Evolutionary conservation across 2,797 vertebrate species (phyloP), one percentile per base, ranked within the genome.

Genomic region (Cuniculus paca): DNA sequence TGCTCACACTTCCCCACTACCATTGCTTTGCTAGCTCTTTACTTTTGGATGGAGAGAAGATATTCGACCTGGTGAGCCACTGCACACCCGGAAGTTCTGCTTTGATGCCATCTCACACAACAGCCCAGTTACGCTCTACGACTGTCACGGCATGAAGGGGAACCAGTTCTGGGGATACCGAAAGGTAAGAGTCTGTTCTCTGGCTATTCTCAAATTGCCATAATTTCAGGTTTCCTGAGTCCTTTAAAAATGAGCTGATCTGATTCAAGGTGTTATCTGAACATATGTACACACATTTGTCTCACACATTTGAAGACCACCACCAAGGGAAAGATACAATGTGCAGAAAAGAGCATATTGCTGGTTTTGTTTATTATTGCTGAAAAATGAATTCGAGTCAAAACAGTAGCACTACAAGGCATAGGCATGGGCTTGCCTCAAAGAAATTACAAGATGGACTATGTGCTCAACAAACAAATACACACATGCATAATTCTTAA

Each of bases 41-140:
- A 99, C 99, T n/a, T 99, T 99, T 63, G 99, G 99, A n/a, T 99
- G 99, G 99, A 98, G 99, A 96, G 99, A 99, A 97, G 99, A 99
- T 82, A 98, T 99, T 91, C 98, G 99, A 28, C 99, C 99, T 0
- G 99, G 99, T 8, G 99, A 99, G 89, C 99, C 99, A 0, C 98
- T 99, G 85, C 99, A 99, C 97, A 99, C 99, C 74, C 98, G 99
- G 31, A 99, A 99, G 90, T 99, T 99, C 98, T 99, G 99, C 97
- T 99, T 99, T 0, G 99, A 99, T 0, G 99, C 99, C 0, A 97
- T 99, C 96, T 99, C 99, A 0, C 98, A 99, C 98, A 99, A 96
- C 87, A 99, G 99, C 96, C 98, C 99, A 0, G 98, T 99, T 97
- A 99, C 99, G 0, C 98, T 99, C 26, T 99, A 99, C n/a, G 99